Evolutionary conservation across 2,797 vertebrate species (phyloP).

Genomic region (Oryzias dopingdopingensis): DNA sequence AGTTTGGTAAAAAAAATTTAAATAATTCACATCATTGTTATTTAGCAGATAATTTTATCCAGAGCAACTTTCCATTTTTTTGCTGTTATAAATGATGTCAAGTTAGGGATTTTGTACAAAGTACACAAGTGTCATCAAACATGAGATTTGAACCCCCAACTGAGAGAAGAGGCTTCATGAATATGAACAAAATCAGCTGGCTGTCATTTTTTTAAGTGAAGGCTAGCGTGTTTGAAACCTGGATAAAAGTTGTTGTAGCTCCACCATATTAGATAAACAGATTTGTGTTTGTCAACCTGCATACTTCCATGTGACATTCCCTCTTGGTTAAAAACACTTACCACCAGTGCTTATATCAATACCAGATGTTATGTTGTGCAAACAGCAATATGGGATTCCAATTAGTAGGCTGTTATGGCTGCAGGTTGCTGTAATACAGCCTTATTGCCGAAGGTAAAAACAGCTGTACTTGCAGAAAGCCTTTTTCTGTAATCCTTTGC

Average conservation of each 20-base stretch:
- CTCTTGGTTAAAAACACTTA: conserved; percentile 13
- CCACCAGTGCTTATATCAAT: conserved; percentile 4
- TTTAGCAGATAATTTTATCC: too few relatives aligned
- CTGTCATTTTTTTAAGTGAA: background rate
- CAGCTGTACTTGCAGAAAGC: conserved; percentile 8
- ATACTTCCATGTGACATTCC: conserved; percentile 4
- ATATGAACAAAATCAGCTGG: background rate
- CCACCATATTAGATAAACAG: conserved; percentile 8
- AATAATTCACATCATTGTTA: too few relatives aligned
- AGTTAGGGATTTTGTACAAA: too few relatives aligned
- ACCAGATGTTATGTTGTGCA: conserved; percentile 35
- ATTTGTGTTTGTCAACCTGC: conserved; percentile 36
- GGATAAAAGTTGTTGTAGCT: background rate
- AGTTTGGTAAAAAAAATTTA: too few relatives aligned
- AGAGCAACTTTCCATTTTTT: too few relatives aligned
- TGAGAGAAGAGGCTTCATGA: too few relatives aligned
- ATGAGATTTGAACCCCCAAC: too few relatives aligned
- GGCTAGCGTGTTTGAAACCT: too few relatives aligned
- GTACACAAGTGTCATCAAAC: too few relatives aligned
- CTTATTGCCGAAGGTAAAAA: conserved; percentile 1
- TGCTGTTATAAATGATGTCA: too few relatives aligned
- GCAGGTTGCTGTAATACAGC: conserved; percentile 7
- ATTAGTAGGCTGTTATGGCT: conserved; percentile 4
- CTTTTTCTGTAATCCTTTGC: conserved; percentile 20
- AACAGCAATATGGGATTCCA: conserved; percentile 33